Conservation (phyloP, 2,797 vertebrate genomes). For the Lepidocolaptes lacrymiger region DNA sequence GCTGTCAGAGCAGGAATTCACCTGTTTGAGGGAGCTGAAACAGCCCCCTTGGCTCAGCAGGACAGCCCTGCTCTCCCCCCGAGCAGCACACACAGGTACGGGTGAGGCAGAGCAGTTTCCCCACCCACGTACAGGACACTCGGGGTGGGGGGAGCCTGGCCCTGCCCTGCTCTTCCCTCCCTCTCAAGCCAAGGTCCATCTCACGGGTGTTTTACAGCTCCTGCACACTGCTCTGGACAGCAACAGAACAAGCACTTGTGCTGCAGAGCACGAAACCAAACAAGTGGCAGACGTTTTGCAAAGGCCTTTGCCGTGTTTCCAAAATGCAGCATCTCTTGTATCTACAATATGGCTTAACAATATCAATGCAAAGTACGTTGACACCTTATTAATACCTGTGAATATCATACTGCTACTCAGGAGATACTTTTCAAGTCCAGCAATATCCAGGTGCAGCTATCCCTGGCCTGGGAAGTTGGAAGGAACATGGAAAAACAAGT, state of each 20-base stretch:
- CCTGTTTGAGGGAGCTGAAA: background rate
- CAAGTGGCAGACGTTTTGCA: background rate
- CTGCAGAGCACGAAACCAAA: background rate
- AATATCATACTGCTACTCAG: background rate
- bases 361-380: background rate
- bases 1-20: background rate
- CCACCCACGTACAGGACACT: too few species aligned
- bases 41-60: background rate
- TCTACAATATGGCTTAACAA: background rate
- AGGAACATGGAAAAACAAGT: background rate
- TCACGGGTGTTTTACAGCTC: background rate
- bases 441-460: background rate
- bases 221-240: background rate
- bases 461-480: background rate
- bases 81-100: background rate
- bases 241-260: background rate
- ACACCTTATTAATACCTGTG: background rate
- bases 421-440: background rate
- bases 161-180: background rate
- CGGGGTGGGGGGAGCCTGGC: too few species aligned
- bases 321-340: background rate
- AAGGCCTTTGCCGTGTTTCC: background rate
- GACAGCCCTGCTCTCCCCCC: background rate
- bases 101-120: background rate
- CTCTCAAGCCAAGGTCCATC: background rate